Percentiles rank a stretch among this genome's conserved stretches.
Conservation (phyloP, 1,140 invertebrate species). For the Sinella curviseta region DNA sequence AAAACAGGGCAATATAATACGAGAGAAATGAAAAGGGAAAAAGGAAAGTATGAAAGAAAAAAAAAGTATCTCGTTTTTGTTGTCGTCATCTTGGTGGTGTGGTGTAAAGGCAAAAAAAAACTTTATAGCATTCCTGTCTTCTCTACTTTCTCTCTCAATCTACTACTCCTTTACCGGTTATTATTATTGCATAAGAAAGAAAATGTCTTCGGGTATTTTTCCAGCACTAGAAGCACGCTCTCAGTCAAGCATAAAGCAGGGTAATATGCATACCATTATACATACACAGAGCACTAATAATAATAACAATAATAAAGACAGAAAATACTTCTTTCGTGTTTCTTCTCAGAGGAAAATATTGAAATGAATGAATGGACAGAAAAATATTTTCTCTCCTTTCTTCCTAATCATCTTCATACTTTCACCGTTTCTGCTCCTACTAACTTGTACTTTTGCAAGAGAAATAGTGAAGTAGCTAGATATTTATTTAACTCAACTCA, state of each 20-base stretch:
- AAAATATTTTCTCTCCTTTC: slow-evolving; percentile 9
- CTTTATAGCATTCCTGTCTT: slow-evolving; percentile 1
- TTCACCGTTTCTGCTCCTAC: neutral
- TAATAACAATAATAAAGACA: slow-evolving; percentile 5
- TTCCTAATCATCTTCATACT: neutral
- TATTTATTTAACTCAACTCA: too few species aligned
- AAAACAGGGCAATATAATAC: slow-evolving; percentile 2
- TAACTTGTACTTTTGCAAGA: too few species aligned
- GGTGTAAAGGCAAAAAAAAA: neutral
- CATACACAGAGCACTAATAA: neutral
- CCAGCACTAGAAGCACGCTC: neutral
- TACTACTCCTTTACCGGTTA: neutral
- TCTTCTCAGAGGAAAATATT: neutral
- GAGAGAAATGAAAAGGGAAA: neutral
- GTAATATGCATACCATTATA: neutral
- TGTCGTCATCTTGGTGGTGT: neutral
- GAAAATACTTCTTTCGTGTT: neutral
- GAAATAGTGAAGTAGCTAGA: too few species aligned
- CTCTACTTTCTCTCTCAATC: neutral
- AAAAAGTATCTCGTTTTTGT: neutral
- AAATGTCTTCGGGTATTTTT: too few species aligned
- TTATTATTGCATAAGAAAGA: neutral
- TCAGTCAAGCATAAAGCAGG: neutral
- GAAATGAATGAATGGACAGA: slow-evolving; percentile 6
- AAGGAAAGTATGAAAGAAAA: neutral